Percentiles rank a stretch among this genome's conserved stretches.
These are phyloP conservation scores for Micropterix aruncella DNA, from an alignment of 2,888 invertebrate genomes.

Conservation along the genomic window DNA sequence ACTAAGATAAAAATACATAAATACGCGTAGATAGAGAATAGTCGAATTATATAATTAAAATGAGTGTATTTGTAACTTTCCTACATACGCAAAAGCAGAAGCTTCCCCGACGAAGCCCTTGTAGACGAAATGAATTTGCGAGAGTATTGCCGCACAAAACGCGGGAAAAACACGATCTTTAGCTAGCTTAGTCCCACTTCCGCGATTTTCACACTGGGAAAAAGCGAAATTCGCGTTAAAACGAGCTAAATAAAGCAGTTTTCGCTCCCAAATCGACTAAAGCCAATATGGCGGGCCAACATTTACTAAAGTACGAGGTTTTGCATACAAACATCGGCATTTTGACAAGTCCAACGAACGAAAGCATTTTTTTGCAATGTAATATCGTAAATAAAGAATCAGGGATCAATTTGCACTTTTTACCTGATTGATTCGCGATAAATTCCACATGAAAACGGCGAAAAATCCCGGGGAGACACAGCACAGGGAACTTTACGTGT, in stretches of 20 bases:
- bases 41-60: no score
- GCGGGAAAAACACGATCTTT: conserved; percentile 35
- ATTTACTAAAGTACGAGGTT: conserved; percentile 37
- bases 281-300: conserved; percentile 58
- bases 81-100: background rate
- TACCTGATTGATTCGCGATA: conserved; percentile 28
- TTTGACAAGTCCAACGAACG: conserved; percentile 9
- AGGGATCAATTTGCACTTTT: conserved; percentile 12
- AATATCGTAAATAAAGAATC: conserved; percentile 4
- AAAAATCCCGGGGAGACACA: conserved; percentile 36
- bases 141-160: conserved; percentile 26
- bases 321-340: conserved; percentile 20
- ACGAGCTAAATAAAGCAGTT: conserved; percentile 13
- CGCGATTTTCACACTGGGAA: conserved; percentile 26
- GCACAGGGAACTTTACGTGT: conserved; percentile 30
- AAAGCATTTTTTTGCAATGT: conserved; percentile 23
- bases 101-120: background rate
- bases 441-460: conserved; percentile 28
- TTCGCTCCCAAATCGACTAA: conserved; percentile 35
- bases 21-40: no score
- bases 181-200: conserved; percentile 26
- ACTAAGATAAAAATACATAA: no score
- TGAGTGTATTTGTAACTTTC: no score
- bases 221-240: conserved; percentile 15
- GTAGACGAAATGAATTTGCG: conserved; percentile 10